Percentiles rank a stretch among this genome's conserved stretches.
These are phyloP conservation scores for Luperina testacea DNA, from an alignment of 2,888 invertebrate genomes.

Conservation along the genomic window DNA sequence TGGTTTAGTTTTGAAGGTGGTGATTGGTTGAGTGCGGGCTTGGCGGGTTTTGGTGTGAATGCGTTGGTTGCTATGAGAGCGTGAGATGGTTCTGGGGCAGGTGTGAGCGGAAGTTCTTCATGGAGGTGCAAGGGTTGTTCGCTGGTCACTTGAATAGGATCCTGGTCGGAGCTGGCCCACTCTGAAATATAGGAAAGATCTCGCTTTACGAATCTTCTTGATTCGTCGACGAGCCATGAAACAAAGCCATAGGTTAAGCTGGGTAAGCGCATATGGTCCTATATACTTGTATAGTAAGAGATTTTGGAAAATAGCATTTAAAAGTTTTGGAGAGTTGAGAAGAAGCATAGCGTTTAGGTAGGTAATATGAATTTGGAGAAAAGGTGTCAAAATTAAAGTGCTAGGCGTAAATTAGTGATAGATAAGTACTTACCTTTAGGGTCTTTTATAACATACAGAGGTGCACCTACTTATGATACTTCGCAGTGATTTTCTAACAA, in stretches of 20 bases:
- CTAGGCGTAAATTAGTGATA: conserved; percentile 9
- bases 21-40: conserved; percentile 61
- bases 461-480: conserved; percentile 36
- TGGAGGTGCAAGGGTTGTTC: conserved; percentile 68
- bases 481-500: background rate
- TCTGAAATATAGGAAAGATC: conserved; percentile 82
- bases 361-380: background rate
- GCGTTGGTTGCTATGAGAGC: conserved; percentile 65
- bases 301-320: conserved; percentile 2
- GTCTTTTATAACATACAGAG: background rate
- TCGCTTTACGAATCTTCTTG: conserved; percentile 78
- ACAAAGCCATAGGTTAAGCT: conserved; percentile 63
- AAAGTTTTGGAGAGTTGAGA: background rate
- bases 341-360: background rate
- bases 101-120: conserved; percentile 59
- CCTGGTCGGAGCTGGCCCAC: conserved; percentile 70
- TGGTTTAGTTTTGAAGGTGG: conserved; percentile 64
- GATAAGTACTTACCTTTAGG: conserved; percentile 40
- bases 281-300: background rate
- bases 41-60: conserved; percentile 63
- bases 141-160: conserved; percentile 67
- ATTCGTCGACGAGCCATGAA: conserved; percentile 71
- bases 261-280: conserved; percentile 8
- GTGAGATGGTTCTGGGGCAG: conserved; percentile 65
- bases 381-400: conserved; percentile 9